Percentiles rank a stretch among this genome's conserved stretches.
Conservation (phyloP, 1,140 invertebrate genomes). For the Drosophila arizonae region DNA sequence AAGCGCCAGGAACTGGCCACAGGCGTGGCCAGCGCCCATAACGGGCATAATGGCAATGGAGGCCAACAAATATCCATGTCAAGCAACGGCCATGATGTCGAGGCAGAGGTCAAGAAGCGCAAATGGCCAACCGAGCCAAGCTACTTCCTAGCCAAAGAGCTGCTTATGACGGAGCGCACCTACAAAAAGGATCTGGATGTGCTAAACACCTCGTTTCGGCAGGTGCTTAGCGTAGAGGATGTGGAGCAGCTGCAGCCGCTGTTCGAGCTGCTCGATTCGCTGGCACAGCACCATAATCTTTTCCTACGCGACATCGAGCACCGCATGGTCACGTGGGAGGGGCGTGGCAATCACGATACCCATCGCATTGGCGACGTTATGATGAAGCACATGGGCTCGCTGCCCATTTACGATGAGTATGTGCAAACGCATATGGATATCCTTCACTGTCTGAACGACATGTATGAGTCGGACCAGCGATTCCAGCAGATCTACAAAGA, state of each 20-base stretch:
- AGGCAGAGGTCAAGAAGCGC: constrained; percentile 78
- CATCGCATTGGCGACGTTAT: constrained; percentile 88
- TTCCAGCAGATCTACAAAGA: constrained; percentile 92
- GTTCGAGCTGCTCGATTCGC: constrained; percentile 84
- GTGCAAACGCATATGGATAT: constrained; percentile 90
- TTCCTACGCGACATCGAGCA: constrained; percentile 85
- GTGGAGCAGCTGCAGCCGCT: constrained; percentile 80
- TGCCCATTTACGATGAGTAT: constrained; percentile 90
- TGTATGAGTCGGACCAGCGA: constrained; percentile 87
- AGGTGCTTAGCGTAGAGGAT: constrained; percentile 84
- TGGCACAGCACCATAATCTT: constrained; percentile 85
- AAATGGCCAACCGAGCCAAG: constrained; percentile 90
- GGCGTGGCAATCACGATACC: constrained; percentile 81
- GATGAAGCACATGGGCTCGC: constrained; percentile 85
- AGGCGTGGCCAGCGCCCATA: constrained; percentile 62
- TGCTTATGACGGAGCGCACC: constrained; percentile 97
- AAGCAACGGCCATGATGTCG: constrained; percentile 46
- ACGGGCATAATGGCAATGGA: constrained; percentile 64
- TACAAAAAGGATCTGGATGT: constrained; percentile 98
- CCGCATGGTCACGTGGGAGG: constrained; percentile 84
- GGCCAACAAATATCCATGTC: constrained; percentile 16
- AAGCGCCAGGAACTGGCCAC: constrained; percentile 76
- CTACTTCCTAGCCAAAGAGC: constrained; percentile 96
- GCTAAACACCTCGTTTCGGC: constrained; percentile 90
- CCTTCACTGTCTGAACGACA: constrained; percentile 89